Base-by-base conservation (phyloP, 1,140 invertebrate species). In the Melitaea cinxia region DNA sequence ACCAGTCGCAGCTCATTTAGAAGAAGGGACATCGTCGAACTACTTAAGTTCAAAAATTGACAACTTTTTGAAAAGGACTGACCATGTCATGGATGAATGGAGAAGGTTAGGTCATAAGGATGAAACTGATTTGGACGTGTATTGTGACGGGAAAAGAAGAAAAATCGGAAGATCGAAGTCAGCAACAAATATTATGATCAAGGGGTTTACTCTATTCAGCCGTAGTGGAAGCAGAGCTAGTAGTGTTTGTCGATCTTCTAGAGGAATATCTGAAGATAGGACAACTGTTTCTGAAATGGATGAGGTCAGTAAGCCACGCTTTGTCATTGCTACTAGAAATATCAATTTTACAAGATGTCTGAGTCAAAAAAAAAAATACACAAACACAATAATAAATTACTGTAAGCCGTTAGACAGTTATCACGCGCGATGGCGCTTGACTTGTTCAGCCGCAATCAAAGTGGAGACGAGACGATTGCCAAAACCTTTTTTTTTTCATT, bases 61-160 rank as follows among this genome's bases (percentile, higher is more conserved):
- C 17, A 94, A 95, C 66, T 97, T 97, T 72, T 86, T 97, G 5
- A 94, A 94, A 76, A 93, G 95, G 56, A 97, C 96, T 2, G 96
- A 97, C 82, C 96, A 97, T 80, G 93, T 96, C 0, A 95, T 96
- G 93, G 95, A 97, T 68, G 95, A 96, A 77, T 97, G 96, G 96
- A 92, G 93, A 62, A 91, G 93, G 57, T 71, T 95, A 4, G 94
- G 94, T 0, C 92, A 92, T 55, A 93, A 91, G 65, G 93, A 93
- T 67, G 91, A 93, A 28, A 50, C 78, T 3, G 88, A 92, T 17
- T 62, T 91, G 28, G 83, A 90, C 30, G 73, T 77, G 63, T 84
- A 85, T 68, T 85, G 82, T 33, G 77, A 80, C 50, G 82, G 85
- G 23, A 82, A 76, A 58, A 90, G 88, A 61, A 88, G 83, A n/a